These are phyloP conservation scores for Corythornis vintsioides DNA, from an alignment of 2,113 vertebrate species.

Conservation along the genomic window DNA sequence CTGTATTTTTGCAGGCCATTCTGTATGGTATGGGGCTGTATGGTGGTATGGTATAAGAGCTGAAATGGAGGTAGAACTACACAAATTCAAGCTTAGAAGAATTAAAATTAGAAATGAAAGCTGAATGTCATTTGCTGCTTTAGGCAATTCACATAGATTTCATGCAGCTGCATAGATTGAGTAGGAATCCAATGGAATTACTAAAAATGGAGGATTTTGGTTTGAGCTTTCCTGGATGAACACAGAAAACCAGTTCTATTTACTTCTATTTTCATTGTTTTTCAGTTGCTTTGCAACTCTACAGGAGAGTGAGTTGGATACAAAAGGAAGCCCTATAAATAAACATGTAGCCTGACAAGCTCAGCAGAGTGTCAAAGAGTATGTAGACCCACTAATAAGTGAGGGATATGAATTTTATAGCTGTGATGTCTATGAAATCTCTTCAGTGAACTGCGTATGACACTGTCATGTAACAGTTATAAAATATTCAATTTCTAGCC, in stretches of 20 bases:
- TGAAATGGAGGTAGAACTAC: slow-evolving; percentile 17
- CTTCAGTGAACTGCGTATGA: background rate
- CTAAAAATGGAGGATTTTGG: background rate
- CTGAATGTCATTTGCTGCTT: background rate
- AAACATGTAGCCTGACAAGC: background rate
- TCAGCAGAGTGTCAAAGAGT: background rate
- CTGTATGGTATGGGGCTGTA: background rate
- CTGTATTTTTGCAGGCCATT: background rate
- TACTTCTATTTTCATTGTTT: background rate
- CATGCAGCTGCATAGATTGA: background rate
- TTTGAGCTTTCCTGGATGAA: background rate
- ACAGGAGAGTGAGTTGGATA: background rate
- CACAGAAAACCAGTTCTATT: background rate
- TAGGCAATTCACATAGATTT: background rate
- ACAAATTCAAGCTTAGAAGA: slow-evolving; percentile 36
- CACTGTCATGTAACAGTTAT: background rate
- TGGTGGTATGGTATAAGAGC: background rate
- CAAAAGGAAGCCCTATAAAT: slow-evolving; percentile 20
- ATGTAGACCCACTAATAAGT: background rate
- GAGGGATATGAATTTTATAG: background rate
- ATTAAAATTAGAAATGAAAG: background rate
- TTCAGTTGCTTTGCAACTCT: background rate
- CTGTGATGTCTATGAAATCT: background rate
- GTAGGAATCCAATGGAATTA: background rate
- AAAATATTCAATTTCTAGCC: slow-evolving; percentile 1